Base-by-base conservation (phyloP, 2,113 vertebrate genomes). In the Xiphophorus maculatus region DNA sequence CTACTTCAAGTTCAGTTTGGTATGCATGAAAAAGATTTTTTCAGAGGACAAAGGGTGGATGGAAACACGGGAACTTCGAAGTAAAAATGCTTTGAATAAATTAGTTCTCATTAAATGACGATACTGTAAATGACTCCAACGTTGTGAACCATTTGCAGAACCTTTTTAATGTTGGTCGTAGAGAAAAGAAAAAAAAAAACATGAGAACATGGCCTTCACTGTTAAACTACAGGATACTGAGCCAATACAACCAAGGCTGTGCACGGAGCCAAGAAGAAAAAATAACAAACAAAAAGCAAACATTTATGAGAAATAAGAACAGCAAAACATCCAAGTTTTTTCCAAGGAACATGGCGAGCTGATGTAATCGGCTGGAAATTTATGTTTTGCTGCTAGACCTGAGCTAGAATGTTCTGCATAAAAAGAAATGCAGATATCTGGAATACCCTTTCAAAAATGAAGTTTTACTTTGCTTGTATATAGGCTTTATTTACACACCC, bases 191-290 rank as follows among this genome's bases (percentile, higher is more conserved):
- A 37, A 54, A 30, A 30, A 30, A 30, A 30, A 3, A 3, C 74
- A 80, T 74, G 84, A 86, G 84, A 81, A 88, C 85, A 81, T 76
- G 82, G 84, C 70, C 61, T 78, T 67, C 63, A 64, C 79, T 76
- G 78, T 11, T 79, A 63, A 81, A 82, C 64, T 2, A 11, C 25
- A 5, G 29, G 32, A 54, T 62, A 27, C 25, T 28, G 65, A 25
- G 88, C 91, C 90, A 92, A 88, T 11, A 81, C 87, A 92, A 30
- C 67, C 64, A 66, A 67, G 54, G 63, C 76, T 74, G 69, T 81
- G 70, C 61, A 73, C 77, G 65, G 74, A 80, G 73, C 76, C 62
- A 40, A 63, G 61, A 61, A 67, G 77, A 85, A 89, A 87, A 88
- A 90, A 37, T 11, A 87, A 87, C 74, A 88, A 90, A 88, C 85